These are phyloP conservation scores for Ricordea florida DNA, from an alignment of 92 coral and sea anemone species.

Conservation along the genomic window DNA sequence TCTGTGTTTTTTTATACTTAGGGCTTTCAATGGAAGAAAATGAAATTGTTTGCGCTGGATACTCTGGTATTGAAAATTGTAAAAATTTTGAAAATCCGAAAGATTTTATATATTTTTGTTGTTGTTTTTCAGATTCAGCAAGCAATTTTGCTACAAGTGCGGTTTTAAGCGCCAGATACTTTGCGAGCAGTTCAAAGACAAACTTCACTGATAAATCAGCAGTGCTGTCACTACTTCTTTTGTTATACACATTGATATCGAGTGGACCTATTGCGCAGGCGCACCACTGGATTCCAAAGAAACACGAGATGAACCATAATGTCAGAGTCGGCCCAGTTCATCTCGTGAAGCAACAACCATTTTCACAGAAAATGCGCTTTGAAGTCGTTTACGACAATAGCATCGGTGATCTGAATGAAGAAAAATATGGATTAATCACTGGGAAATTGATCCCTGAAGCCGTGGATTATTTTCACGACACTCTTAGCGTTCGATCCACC, in stretches of 20 bases:
- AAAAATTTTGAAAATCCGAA: no score
- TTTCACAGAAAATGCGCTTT: slow-evolving; percentile 88
- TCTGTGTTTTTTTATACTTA: no score
- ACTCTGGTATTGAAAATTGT: no score
- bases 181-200: no score
- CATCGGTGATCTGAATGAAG: slow-evolving; percentile 48
- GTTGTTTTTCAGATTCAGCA: no score
- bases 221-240: no score
- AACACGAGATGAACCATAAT: slow-evolving; percentile 90
- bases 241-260: slow-evolving; percentile 8
- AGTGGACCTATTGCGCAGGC: slow-evolving; percentile 53
- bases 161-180: no score
- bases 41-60: no score
- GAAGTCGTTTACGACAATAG: slow-evolving; percentile 91
- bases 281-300: slow-evolving; percentile 91
- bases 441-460: slow-evolving; percentile 92
- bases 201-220: no score
- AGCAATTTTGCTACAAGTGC: no score
- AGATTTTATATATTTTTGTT: no score
- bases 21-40: no score
- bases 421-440: slow-evolving; percentile 61
- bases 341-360: slow-evolving; percentile 54
- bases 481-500: slow-evolving; percentile 81
- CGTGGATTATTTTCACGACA: slow-evolving; percentile 80
- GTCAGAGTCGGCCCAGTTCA: slow-evolving; percentile 81